A percentile compares a stretch with the other conserved stretches of the same genome.
Conservation (phyloP, 2,888 invertebrate species). For the Pollenia griseotomentosa region DNA sequence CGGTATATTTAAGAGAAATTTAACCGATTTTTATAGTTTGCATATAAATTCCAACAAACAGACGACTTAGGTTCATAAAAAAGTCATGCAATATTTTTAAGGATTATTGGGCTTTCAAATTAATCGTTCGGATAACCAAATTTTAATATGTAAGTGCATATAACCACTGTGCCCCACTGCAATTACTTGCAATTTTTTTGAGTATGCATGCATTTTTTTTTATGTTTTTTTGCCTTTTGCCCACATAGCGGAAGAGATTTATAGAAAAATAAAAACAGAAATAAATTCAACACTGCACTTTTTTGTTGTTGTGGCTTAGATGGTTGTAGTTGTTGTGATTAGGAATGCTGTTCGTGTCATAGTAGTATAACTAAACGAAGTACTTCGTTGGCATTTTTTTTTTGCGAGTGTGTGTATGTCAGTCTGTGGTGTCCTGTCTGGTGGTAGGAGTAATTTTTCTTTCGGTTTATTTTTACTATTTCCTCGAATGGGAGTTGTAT, state of each 20-base stretch:
- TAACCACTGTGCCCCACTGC: not conserved
- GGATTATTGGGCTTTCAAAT: no score
- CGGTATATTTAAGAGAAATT: no score
- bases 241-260: constrained; percentile 55
- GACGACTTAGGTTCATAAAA: no score
- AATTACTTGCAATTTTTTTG: constrained; percentile 3
- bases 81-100: no score
- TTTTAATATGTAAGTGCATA: no score
- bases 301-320: constrained; percentile 24
- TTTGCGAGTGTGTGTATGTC: constrained; percentile 28
- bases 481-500: constrained; percentile 50
- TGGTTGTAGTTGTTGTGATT: constrained; percentile 23
- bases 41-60: no score
- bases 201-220: constrained; percentile 27
- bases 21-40: no score
- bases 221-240: constrained; percentile 5
- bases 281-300: constrained; percentile 34
- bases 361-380: constrained; percentile 31
- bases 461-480: constrained; percentile 43
- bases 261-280: constrained; percentile 33
- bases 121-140: no score
- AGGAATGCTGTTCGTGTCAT: constrained; percentile 10
- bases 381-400: constrained; percentile 12
- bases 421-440: constrained; percentile 23
- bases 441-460: constrained; percentile 40